Evolutionary conservation across 2,113 vertebrate species (phyloP), one percentile per base, ranked within the genome.

Genomic region (Serinus canaria): DNA sequence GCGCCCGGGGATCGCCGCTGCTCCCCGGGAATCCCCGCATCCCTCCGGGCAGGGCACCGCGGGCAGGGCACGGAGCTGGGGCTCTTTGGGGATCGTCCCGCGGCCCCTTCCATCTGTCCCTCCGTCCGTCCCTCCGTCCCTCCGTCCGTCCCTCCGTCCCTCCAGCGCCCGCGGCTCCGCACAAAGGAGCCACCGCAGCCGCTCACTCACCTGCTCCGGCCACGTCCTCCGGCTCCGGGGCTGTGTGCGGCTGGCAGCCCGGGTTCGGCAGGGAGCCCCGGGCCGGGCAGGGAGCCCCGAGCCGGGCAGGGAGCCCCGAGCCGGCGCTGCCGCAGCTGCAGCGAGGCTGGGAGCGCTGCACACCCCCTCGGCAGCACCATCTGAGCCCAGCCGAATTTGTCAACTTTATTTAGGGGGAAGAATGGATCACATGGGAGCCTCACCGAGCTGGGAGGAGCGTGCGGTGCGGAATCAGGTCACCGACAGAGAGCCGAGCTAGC

Each of bases 371-470:
- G 91, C 97, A 85, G 90, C 92, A 8, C 95, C 86, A 78, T 12
- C 94, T 56, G 90, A 87, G 28, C 91, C 24, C 96, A 20, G 95
- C 50, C 95, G 79, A 85, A 96, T 81, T 91, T 83, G 80, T 94
- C 96, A 97, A 97, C 97, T 98, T 98, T 98, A 97, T 97, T 96
- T 94, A 96, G 95, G 84, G 83, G 94, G 81, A 77, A 87, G 95
- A 82, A 21, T 1, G 66, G 93, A 94, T 96, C 96, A 95, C 96
- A 96, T 94, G 95, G 94, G 76, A 87, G 89, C 73, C 44, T 69
- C 91, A 13, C 44, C 77, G 2, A 82, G 10, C 67, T 10, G 97
- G 97, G 97, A 96, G 97, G 97, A 95, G 95, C 96, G 6, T 80
- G 8, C 27, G 18, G 92, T 84, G 92, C 94, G 7, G 93, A 97